A percentile compares a stretch with the other conserved stretches of the same genome.
These are phyloP conservation scores for Halichoeres trimaculatus DNA, from an alignment of 2,113 vertebrate species.

Conservation along the genomic window DNA sequence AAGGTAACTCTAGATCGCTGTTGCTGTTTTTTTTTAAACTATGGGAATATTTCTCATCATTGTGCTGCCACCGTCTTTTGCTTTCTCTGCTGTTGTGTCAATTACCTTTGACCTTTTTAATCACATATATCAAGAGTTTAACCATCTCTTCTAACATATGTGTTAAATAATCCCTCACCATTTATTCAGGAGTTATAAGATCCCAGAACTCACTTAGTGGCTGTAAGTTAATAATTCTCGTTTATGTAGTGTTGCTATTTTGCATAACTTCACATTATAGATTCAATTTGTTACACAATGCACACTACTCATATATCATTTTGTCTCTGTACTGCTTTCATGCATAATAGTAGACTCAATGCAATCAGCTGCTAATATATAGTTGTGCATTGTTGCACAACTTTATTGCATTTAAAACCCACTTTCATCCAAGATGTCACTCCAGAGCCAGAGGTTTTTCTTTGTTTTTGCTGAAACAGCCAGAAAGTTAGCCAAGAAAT, in stretches of 20 bases:
- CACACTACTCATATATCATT: constrained; percentile 10
- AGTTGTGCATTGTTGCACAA: constrained; percentile 14
- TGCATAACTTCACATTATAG: neutral
- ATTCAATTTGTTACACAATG: constrained; percentile 11
- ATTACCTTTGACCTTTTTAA: constrained; percentile 8
- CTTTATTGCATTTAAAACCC: constrained; percentile 21
- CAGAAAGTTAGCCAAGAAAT: constrained; percentile 41
- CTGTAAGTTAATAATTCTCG: neutral
- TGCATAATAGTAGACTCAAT: neutral
- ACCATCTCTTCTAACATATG: neutral
- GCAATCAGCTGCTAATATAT: constrained; percentile 2
- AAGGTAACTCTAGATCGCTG: constrained; percentile 56
- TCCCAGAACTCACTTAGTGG: neutral
- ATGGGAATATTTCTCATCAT: constrained; percentile 35
- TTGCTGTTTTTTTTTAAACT: constrained; percentile 36
- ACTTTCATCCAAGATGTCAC: constrained; percentile 43
- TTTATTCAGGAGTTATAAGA: neutral
- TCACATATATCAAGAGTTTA: neutral
- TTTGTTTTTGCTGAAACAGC: constrained; percentile 45
- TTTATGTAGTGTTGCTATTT: neutral
- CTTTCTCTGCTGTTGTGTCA: constrained; percentile 1
- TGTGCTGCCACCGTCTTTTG: constrained; percentile 23
- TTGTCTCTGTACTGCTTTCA: neutral
- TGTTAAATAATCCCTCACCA: neutral
- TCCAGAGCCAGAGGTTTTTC: constrained; percentile 15